Percentiles rank a stretch among this genome's conserved stretches.
phyloP scores from a whole-genome alignment of 2,113 vertebrate genomes.

The Seriola rivoliana region DNA sequence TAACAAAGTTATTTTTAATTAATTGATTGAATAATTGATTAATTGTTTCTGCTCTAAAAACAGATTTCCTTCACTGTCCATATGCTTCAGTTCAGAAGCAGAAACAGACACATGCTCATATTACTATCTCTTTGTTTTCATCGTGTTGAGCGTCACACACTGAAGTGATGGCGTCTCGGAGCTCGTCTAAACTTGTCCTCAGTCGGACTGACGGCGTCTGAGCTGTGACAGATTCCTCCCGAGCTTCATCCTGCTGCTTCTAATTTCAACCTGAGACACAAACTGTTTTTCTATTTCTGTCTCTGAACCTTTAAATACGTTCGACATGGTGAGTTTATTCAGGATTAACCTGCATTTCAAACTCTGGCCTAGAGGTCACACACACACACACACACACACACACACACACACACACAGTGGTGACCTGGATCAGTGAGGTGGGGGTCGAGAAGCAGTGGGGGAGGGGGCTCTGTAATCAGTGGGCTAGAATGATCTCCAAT shows the following conservation, averaged over 20 bases:
- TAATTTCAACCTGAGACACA: slow-evolving; percentile 1
- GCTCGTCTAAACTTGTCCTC: not conserved
- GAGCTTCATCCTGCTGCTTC: not conserved
- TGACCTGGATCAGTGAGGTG: slow-evolving; percentile 41
- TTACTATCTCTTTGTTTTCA: not conserved
- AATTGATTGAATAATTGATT: not conserved
- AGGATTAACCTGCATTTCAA: slow-evolving; percentile 52
- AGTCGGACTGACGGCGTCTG: not conserved
- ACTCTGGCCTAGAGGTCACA: not conserved
- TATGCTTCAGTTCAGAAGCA: not conserved
- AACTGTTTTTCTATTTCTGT: slow-evolving; percentile 23
- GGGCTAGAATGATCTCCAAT: slow-evolving; percentile 22
- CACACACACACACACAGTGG: not conserved
- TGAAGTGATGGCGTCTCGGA: not conserved
- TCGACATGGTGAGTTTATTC: slow-evolving; percentile 18
- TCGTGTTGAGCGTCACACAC: not conserved
- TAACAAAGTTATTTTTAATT: too few species aligned
- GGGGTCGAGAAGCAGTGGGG: slow-evolving; percentile 4
- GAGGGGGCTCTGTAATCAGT: slow-evolving; percentile 28
- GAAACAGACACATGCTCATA: not conserved
- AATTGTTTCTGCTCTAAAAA: not conserved
- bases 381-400: slow-evolving; percentile 13
- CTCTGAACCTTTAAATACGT: slow-evolving; percentile 41
- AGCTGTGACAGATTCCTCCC: not conserved
- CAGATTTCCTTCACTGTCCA: not conserved